Conservation (phyloP, 2,797 vertebrate species). For the Periparus ater region DNA sequence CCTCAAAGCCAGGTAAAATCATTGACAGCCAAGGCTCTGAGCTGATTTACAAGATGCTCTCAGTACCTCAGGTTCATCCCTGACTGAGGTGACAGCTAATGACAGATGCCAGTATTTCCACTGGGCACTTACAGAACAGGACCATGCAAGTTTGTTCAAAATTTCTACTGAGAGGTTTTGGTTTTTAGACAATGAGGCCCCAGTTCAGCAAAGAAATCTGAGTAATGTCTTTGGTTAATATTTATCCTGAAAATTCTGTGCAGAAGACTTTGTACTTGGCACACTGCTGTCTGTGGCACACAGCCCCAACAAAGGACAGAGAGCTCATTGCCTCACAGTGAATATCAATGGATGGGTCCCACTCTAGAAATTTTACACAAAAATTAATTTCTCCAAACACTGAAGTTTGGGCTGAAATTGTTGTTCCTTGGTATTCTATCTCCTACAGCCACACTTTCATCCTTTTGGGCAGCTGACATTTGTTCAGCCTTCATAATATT, state of each 20-base stretch:
- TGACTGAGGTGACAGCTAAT: not conserved
- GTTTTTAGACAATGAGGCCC: not conserved
- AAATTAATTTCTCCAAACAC: slow-evolving; percentile 3
- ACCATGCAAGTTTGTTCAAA: not conserved
- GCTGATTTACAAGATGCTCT: not conserved
- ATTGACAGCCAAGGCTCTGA: not conserved
- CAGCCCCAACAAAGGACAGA: not conserved
- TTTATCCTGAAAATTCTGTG: not conserved
- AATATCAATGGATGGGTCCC: not conserved
- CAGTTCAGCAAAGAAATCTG: not conserved
- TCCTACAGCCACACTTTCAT: not conserved
- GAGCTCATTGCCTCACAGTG: not conserved
- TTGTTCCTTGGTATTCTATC: not conserved
- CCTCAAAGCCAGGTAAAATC: not conserved
- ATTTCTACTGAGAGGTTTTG: not conserved
- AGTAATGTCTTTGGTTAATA: not conserved
- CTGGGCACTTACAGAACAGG: not conserved
- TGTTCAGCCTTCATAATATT: slow-evolving; percentile 34
- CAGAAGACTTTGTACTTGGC: not conserved
- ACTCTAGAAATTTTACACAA: not conserved
- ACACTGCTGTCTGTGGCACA: not conserved
- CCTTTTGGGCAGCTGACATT: slow-evolving; percentile 22
- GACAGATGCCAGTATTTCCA: not conserved
- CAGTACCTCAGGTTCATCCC: not conserved
- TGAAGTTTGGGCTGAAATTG: not conserved